phyloP scores from a whole-genome alignment of 2,113 vertebrate genomes.

The Picathartes gymnocephalus region DNA sequence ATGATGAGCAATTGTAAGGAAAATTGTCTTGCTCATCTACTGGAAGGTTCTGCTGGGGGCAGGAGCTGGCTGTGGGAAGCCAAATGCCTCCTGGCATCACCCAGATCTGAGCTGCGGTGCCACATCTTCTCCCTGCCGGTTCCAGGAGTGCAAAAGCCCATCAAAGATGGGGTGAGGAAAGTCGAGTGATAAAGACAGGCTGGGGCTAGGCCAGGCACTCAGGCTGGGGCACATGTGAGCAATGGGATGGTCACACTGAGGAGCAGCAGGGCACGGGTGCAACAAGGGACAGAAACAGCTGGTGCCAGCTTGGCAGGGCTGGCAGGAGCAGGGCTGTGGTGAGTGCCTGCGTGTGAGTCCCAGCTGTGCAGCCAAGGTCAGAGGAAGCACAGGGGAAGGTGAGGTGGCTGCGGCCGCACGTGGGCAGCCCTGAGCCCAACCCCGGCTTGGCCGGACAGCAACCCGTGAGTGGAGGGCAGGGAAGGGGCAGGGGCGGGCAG shows the following conservation, averaged over 20 bases:
- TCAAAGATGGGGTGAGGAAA: background rate
- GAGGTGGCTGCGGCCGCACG: background rate
- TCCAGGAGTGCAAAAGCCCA: background rate
- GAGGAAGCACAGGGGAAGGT: background rate
- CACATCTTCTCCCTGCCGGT: background rate
- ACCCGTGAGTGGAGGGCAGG: background rate
- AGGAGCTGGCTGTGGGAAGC: background rate
- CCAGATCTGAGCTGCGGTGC: background rate
- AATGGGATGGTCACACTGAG: rapidly evolving
- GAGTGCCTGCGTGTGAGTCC: rapidly evolving
- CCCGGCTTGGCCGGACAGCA: background rate
- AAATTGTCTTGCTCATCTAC: conserved; percentile 31
- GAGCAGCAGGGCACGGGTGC: background rate
- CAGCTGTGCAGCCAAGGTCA: background rate
- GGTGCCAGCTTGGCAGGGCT: background rate
- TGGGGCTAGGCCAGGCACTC: rapidly evolving
- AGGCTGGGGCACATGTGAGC: rapidly evolving
- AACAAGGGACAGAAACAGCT: background rate
- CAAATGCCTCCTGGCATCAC: background rate
- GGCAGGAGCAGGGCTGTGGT: background rate
- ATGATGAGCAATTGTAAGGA: conserved; percentile 32
- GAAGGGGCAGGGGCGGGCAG: background rate
- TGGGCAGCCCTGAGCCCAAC: background rate
- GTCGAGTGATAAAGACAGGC: background rate
- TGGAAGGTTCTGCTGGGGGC: conserved; percentile 36